These are phyloP conservation scores for Myotis brandtii DNA, from an alignment of 2,113 vertebrate genomes.

Conservation along the genomic window DNA sequence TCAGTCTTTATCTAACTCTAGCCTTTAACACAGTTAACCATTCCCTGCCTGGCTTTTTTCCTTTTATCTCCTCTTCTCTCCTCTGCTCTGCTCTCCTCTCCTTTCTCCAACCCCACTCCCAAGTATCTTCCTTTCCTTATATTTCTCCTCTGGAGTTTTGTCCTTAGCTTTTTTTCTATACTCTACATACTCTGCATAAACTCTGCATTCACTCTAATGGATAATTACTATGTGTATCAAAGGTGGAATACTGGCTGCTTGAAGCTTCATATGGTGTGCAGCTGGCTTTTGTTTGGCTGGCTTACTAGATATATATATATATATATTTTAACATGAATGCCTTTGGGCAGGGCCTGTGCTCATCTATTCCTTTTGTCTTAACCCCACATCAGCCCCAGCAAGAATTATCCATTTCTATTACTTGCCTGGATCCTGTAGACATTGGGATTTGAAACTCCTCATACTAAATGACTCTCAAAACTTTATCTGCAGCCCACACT, in stretches of 20 bases:
- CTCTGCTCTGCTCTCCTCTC: not conserved
- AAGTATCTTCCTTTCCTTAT: not conserved
- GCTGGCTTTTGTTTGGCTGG: not conserved
- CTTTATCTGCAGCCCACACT: not conserved
- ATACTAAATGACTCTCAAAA: not conserved
- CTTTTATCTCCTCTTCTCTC: not conserved
- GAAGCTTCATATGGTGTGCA: not conserved
- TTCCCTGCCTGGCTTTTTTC: not conserved
- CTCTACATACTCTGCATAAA: not conserved
- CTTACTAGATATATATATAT: not conserved
- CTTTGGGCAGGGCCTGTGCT: not conserved
- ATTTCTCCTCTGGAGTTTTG: not conserved
- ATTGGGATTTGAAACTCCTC: not conserved
- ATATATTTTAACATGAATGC: not conserved
- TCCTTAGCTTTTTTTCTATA: not conserved
- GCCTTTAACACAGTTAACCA: not conserved
- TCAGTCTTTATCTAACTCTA: not conserved
- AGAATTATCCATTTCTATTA: slow-evolving; percentile 17
- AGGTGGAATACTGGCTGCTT: not conserved
- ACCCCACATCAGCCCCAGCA: not conserved
- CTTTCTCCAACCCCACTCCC: not conserved
- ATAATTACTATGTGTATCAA: not conserved
- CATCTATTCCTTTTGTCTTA: not conserved
- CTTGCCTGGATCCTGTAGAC: not conserved
- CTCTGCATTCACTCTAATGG: not conserved